Evolutionary conservation across 2,888 invertebrate genomes (phyloP), one percentile per base, ranked within the genome.

Genomic region (Leptopilina myrica): DNA sequence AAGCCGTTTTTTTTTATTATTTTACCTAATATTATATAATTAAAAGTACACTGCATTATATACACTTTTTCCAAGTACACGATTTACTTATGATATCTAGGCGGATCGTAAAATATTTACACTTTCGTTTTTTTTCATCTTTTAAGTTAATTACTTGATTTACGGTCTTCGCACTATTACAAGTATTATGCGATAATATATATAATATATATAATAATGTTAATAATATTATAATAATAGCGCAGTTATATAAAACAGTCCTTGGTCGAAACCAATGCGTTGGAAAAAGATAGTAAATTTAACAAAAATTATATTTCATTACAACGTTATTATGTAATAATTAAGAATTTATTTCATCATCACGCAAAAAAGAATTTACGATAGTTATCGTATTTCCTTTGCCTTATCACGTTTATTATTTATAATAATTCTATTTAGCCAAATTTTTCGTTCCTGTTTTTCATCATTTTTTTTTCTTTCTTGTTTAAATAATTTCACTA

Each of bases 11-110:
- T 91, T 90, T 88, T 43, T 49, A 33, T 33, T 33, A 33, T 91
- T 89, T 89, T 88, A 89, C 89, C 90, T 91, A 91, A 85, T 88
- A 86, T 88, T 11, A 87, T 89, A 91, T 89, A 91, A 90, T 91
- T 89, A 90, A 91, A 91, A 91, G 91, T 91, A 91, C 91, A 91
- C 90, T 91, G 91, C 90, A 87, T 91, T 91, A 91, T 91, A 91
- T 91, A 91, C 90, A 91, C 89, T 89, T 89, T 86, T 89, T 91
- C 89, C 89, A 91, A 91, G 90, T 91, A 91, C 91, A 91, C 90
- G 87, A 83, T 88, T 86, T 84, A 84, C 88, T 91, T 91, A 91
- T 83, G 85, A 88, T 89, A 86, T 86, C 89, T 91, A 90, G 88
- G 90, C 89, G 86, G 89, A 91, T 89, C 88, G 88, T 89, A 87